Evolutionary conservation across 1,140 invertebrate species (phyloP).

Genomic region (Theocolax elegans): DNA sequence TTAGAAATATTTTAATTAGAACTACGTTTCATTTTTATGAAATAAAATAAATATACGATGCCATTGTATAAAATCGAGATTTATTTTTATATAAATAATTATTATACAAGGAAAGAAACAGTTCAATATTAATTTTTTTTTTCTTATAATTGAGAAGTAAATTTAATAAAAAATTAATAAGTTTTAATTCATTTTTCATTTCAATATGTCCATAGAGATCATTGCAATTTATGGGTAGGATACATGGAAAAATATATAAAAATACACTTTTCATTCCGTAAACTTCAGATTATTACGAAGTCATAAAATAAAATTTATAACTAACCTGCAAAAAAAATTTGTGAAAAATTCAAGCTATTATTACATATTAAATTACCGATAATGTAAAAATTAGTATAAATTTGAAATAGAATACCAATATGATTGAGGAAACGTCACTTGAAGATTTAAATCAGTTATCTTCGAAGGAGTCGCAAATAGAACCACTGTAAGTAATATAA

Average conservation of each 20-base stretch:
- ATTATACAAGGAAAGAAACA: too few relatives aligned
- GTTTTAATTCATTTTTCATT: too few relatives aligned
- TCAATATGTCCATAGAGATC: too few relatives aligned
- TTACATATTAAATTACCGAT: background rate
- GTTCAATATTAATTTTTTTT: too few relatives aligned
- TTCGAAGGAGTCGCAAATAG: background rate
- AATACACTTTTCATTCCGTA: background rate
- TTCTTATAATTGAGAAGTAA: too few relatives aligned
- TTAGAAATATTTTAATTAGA: too few relatives aligned
- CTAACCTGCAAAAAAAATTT: constrained; percentile 1
- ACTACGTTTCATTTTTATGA: too few relatives aligned
- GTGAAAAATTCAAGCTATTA: background rate
- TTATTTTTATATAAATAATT: too few relatives aligned
- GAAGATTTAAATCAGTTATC: background rate
- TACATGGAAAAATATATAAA: background rate
- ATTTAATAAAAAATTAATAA: too few relatives aligned
- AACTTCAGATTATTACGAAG: constrained; percentile 18
- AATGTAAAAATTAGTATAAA: background rate
- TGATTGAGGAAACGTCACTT: background rate
- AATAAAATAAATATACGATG: too few relatives aligned
- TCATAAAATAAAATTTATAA: background rate
- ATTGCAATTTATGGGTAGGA: too few relatives aligned
- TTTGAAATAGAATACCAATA: background rate
- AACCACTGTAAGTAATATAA: constrained; percentile 7
- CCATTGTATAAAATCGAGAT: too few relatives aligned